Evolutionary conservation across 2,797 vertebrate genomes (phyloP).

Genomic region (Synanceia verrucosa): DNA sequence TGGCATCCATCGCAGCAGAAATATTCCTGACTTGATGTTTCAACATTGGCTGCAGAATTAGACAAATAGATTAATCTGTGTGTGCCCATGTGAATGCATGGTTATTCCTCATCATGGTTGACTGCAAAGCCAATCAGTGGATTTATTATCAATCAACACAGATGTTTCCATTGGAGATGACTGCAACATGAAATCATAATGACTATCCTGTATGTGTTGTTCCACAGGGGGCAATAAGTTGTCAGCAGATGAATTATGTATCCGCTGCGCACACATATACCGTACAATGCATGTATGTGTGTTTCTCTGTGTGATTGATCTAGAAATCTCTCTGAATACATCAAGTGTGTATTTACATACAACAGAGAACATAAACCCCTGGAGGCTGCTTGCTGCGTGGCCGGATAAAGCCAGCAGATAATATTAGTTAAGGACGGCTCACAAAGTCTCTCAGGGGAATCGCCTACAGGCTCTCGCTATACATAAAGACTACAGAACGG

Average conservation of each 20-base stretch:
- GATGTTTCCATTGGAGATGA: slow-evolving; percentile 1
- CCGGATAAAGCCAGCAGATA: background rate
- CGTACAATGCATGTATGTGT: slow-evolving; percentile 7
- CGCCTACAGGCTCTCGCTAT: background rate
- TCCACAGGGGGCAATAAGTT: slow-evolving; percentile 12
- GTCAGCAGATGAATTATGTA: slow-evolving; percentile 37
- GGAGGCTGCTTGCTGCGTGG: background rate
- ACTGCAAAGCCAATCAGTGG: slow-evolving; percentile 1
- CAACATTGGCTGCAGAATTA: background rate
- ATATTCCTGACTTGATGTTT: background rate
- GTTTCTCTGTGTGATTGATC: slow-evolving; percentile 20
- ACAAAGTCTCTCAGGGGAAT: slow-evolving; percentile 1
- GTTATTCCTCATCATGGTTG: slow-evolving; percentile 3
- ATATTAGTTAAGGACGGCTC: background rate
- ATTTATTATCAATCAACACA: background rate
- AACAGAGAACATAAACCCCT: slow-evolving; percentile 10
- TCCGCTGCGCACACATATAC: background rate
- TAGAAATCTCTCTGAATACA: slow-evolving; percentile 14
- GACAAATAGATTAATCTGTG: background rate
- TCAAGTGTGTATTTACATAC: slow-evolving; percentile 13
- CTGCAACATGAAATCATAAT: slow-evolving; percentile 18
- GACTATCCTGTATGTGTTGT: slow-evolving; percentile 17
- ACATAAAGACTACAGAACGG: background rate
- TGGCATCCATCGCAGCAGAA: background rate
- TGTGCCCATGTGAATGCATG: background rate